A percentile compares a stretch with the other conserved stretches of the same genome.
Evolutionary conservation across 2,113 vertebrate genomes (phyloP).

Genomic region (Gulo gulo): DNA sequence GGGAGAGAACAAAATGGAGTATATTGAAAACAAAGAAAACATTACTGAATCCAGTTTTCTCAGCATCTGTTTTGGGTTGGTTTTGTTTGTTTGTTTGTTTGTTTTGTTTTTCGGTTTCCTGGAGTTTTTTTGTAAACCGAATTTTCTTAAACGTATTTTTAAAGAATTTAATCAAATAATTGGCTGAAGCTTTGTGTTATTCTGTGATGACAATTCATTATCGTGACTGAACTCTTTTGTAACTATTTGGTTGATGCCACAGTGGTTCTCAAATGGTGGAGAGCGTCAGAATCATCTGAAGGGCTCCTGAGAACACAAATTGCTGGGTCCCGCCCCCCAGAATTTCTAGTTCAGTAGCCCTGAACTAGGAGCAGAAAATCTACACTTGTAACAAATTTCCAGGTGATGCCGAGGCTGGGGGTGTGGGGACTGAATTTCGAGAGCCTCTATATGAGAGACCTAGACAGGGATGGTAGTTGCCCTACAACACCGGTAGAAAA

Average conservation of each 20-base stretch:
- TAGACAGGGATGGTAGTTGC: not conserved
- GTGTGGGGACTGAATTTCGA: not conserved
- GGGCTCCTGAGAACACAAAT: not conserved
- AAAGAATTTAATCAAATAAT: not conserved
- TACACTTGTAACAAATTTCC: not conserved
- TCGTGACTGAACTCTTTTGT: not conserved
- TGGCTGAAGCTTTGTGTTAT: not conserved
- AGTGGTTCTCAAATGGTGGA: not conserved
- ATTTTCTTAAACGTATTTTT: not conserved
- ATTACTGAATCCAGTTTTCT: not conserved
- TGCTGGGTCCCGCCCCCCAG: not conserved
- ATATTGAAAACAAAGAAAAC: not conserved
- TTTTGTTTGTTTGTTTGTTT: no score
- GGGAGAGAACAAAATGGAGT: not conserved
- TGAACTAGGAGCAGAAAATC: not conserved
- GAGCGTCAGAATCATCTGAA: not conserved
- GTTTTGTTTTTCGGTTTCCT: not conserved
- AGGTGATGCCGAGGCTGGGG: not conserved
- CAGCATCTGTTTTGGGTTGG: not conserved
- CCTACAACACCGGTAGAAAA: not conserved
- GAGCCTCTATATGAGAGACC: not conserved
- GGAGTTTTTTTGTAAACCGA: not conserved
- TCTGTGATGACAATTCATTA: not conserved
- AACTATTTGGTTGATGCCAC: not conserved
- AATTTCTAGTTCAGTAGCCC: not conserved